Evolutionary conservation across 2,113 vertebrate genomes (phyloP).

Genomic region (Amphiprion ocellaris): DNA sequence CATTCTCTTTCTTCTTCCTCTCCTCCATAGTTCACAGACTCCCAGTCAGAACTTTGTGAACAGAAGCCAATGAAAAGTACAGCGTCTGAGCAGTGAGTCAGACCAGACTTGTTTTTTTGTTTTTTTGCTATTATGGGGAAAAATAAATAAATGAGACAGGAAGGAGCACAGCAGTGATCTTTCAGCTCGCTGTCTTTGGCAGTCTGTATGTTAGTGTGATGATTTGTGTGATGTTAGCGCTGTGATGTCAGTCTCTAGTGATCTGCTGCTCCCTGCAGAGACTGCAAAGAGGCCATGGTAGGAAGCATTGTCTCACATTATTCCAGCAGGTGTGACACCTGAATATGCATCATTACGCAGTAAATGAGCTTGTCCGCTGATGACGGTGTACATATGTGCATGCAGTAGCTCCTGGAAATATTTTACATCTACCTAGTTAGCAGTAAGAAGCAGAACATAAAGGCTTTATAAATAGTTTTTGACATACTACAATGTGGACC

Average conservation of each 20-base stretch:
- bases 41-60: conserved; percentile 21
- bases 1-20: conserved; percentile 8
- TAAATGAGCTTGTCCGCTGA: background rate
- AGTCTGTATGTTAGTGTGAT: conserved; percentile 22
- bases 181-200: background rate
- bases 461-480: background rate
- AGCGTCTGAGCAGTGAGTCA: background rate
- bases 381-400: background rate
- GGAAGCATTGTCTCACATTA: conserved; percentile 12
- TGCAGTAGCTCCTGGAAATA: background rate
- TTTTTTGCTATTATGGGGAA: background rate
- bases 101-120: background rate
- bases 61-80: background rate
- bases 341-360: background rate
- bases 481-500: background rate
- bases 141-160: background rate
- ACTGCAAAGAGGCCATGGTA: conserved; percentile 5
- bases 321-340: background rate
- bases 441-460: background rate
- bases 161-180: background rate
- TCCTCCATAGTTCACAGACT: conserved; percentile 50
- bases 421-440: too few species aligned
- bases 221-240: conserved; percentile 5
- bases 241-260: conserved; percentile 54
- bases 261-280: conserved; percentile 20